Evolutionary conservation across 2,888 invertebrate species (phyloP).

Genomic region (Baccha elongata): DNA sequence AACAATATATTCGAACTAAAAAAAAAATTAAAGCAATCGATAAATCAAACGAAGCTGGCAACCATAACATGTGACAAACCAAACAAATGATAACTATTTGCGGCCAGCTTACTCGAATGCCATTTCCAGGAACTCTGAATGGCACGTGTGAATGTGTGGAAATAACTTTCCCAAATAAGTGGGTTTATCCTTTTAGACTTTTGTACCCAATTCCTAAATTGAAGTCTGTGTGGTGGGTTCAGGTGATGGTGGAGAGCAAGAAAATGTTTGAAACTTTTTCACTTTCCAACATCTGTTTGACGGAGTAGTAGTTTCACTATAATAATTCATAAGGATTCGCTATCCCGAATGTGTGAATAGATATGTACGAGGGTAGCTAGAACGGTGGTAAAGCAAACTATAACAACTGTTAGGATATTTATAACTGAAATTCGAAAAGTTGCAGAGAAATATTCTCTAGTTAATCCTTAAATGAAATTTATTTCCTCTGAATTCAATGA

Average conservation of each 20-base stretch:
- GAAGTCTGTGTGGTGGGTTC: background rate
- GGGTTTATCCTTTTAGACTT: background rate
- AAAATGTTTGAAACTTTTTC: slow-evolving; percentile 46
- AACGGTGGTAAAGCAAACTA: too few species aligned
- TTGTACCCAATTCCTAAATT: slow-evolving; percentile 1
- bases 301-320: slow-evolving; percentile 26
- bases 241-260: background rate
- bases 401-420: slow-evolving; percentile 29
- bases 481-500: slow-evolving; percentile 54
- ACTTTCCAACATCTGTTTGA: slow-evolving; percentile 42
- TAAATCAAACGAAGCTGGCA: slow-evolving; percentile 6
- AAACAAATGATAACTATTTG: slow-evolving; percentile 50
- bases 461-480: slow-evolving; percentile 61
- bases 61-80: background rate
- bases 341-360: too few species aligned
- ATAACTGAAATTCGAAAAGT: slow-evolving; percentile 56
- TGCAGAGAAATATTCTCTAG: slow-evolving; percentile 47
- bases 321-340: slow-evolving; percentile 64
- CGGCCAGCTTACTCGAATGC: slow-evolving; percentile 29
- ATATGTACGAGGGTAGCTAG: too few species aligned
- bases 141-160: slow-evolving; percentile 63
- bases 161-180: slow-evolving; percentile 46
- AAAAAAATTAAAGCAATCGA: too few species aligned
- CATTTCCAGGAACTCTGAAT: slow-evolving; percentile 24
- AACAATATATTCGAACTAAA: background rate